phyloP scores from a whole-genome alignment of 64 coral and sea anemone genomes.

The Montipora cactus region DNA sequence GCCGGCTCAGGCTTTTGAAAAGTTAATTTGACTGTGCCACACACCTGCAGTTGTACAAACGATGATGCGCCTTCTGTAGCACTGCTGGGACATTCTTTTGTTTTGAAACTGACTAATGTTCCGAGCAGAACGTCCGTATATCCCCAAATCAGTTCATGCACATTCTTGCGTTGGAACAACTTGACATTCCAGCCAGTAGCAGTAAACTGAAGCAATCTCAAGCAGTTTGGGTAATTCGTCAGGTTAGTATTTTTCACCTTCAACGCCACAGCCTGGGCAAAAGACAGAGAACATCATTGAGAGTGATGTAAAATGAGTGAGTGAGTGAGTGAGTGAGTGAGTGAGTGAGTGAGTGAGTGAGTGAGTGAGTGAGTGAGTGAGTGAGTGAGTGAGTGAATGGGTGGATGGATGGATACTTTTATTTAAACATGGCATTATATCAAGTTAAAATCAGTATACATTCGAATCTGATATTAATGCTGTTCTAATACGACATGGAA shows the following conservation, averaged over 20 bases:
- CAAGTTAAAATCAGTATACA: no score
- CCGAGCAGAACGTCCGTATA: constrained; percentile 71
- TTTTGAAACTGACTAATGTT: neutral
- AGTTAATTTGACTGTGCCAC: neutral
- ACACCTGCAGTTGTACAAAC: constrained; percentile 84
- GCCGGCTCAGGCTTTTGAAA: no score
- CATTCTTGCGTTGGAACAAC: constrained; percentile 77
- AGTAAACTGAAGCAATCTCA: neutral
- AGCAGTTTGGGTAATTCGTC: neutral
- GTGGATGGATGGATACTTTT: neutral
- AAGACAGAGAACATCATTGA: neutral
- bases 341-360: neutral
- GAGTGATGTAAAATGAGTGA: neutral
- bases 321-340: neutral
- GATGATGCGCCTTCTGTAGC: constrained; percentile 26
- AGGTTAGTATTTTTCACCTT: constrained; percentile 32
- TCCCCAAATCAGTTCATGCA: constrained; percentile 81
- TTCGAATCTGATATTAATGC: no score
- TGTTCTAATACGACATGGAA: no score
- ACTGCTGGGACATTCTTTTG: neutral
- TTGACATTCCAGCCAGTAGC: neutral
- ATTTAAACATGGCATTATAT: neutral
- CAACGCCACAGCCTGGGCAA: constrained; percentile 29
- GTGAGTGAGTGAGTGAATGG: neutral
- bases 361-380: neutral